Base-by-base conservation (phyloP, 1,140 invertebrate genomes). In the Armadillidium nasatum region DNA sequence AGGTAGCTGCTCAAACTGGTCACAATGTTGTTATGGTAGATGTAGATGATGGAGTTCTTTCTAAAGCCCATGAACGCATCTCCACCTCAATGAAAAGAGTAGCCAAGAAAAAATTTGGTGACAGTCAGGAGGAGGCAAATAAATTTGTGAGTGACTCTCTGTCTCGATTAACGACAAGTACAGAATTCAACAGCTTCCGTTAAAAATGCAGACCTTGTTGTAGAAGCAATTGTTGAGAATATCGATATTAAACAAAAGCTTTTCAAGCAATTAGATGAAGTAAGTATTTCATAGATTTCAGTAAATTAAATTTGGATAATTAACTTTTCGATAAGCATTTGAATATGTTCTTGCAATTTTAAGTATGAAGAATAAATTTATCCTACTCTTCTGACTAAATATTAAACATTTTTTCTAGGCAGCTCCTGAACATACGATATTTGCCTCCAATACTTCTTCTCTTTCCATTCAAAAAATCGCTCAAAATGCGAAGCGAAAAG, bases 391-490 rank as follows among this genome's bases (percentile, higher is more conserved):
- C 60, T 46, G 76, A 19, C 44, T 43, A 72, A 67, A 54, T 73
- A 76, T 70, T 73, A 85, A 85, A 0, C 83, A 6, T 33, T 33
- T 33, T 33, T 3, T 33, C 6, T 33, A 89, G 88, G 86, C 87
- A 69, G 89, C 89, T 45, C 89, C 90, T 10, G 79, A 83, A 15
- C 88, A 89, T 82, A 90, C 91, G 23, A 90, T 92, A 75, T 93
- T 96, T 85, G 91, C 92, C 2, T 93, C 92, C 10, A 96, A 97
- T 83, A 96, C 94, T 2, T 95, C 93, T 10, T 95, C 94, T 0
- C 85, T 97, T 9, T 89, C 92, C 13, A 92, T 96, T 80, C 87
- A 86, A 75, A 93, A 95, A 81, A 95, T 97, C 82, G 89, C 91
- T n/a, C 78, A 81, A 72, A 82, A 89, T 15, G 86, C 88, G 22